Base-by-base conservation (phyloP, 1,140 invertebrate species). In the Choristoneura fumiferana region DNA sequence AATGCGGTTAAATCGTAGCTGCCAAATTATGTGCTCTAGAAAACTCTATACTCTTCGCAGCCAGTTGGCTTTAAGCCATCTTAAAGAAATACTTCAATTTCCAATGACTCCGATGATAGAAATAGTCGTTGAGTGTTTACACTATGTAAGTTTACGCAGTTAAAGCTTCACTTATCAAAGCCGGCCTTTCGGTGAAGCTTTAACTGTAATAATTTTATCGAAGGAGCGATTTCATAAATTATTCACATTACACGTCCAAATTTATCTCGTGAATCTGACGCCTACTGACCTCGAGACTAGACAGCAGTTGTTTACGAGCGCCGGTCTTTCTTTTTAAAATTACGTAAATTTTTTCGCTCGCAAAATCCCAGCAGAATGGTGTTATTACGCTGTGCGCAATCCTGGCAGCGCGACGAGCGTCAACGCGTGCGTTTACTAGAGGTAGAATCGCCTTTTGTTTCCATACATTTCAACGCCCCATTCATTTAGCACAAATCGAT, bases 261-360 rank as follows among this genome's bases (percentile, higher is more conserved):
- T 22, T 49, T 49, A 22, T 49, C 13, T 36, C 10, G n/a, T 29
- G 15, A 35, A 4, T 22, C 52, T 29, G 34, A 29, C 22, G 33
- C 49, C 49, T 35, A 13, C 49, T 54, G 52, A 54, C 52, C 52
- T 54, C 13, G 13, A 15, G 33, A 29, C 52, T 14, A 54, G 52
- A 54, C 34, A 54, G 12, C 52, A 29, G 34, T 36, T 54, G 52
- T 54, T 54, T 54, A 54, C 29, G 29, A 12, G n/a, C 34, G 8
- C 1, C 52, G 34, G 34, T 54, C 35, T 54, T 54, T 18, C 52
- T 54, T 54, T 54, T 54, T 54, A 54, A 49, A 49, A 49, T 49
- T 22, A 49, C 52, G 52, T 54, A 10, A 54, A 37, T 43, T 54
- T 18, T 54, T 54, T 54, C n/a, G 33, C 52, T 29, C 13, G 10